Evolutionary conservation across 2,888 invertebrate species (phyloP), one percentile per base, ranked within the genome.

Genomic region (Dryocosmus kuriphilus): DNA sequence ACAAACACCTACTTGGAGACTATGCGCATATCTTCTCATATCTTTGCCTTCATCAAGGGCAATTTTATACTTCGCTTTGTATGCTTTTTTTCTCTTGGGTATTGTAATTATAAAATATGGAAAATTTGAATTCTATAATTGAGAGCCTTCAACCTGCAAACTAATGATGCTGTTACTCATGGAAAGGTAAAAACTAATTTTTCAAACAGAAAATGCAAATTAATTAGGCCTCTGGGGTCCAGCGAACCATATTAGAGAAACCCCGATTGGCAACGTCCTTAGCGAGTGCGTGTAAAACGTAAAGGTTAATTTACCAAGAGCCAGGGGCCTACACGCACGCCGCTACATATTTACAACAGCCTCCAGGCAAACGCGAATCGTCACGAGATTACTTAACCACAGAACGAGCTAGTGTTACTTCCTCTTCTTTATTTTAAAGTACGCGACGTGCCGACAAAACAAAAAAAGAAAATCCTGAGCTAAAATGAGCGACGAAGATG

Each of bases 381-480:
- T 24, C 51, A 67, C 67, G 41, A 71, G 30, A 46, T 71, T 71
- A 71, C 71, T 71, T 71, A 71, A 71, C 71, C 30, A 19, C 51
- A 71, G 51, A 78, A 81, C 75, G 80, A 81, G 78, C 82, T 79
- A 80, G 79, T 80, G 76, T 67, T 77, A 76, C 65, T 78, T 80
- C 60, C 79, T 80, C 76, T 83, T 80, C 78, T 77, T 79, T 74
- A 80, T 80, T 79, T 81, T 77, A 77, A 80, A 82, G 75, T 79
- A 73, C 62, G 41, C 63, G 46, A 60, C 41, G 32, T 27, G 22
- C 35, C 32, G 22, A 57, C 65, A 57, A 38, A 27, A 62, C 30
- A 77, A 60, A 63, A 77, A 60, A 63, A 35, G 38, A 63, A 65
- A 46, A 46, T 57, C 55, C 38, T 61, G 46, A 60, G 76, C 65